Evolutionary conservation across 1,140 invertebrate genomes (phyloP), one percentile per base, ranked within the genome.

Genomic region (Stenopsyche tienmushanensis): DNA sequence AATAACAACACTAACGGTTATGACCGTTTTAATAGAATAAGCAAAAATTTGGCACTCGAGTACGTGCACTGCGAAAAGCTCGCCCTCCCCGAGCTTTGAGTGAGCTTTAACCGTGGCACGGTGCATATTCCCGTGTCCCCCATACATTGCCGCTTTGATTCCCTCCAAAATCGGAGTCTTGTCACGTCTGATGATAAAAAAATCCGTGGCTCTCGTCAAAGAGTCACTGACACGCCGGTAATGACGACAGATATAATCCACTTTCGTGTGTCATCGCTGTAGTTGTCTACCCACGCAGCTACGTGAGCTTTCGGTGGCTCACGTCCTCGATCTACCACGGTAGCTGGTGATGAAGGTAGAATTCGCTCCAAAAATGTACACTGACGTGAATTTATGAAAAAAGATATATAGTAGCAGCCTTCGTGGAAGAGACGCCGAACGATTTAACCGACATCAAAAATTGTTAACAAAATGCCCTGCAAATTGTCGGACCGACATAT

Each of bases 241-340:
- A 57, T 41, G 57, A 60, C 39, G 44, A 60, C 57, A 47, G 24
- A 26, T 29, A 44, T 60, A 60, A 60, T 60, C 57, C 57, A 60
- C 29, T 60, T 60, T 60, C 10, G 34, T 45, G 26, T 55, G 55
- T 58, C 18, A 18, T 25, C 52, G 25, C 25, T n/a, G 8, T 34
- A 13, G 29, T 34, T 9, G 44, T 20, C 44, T 34, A 7, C 55
- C 55, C 55, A 18, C 29, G 25, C 55, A 23, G 15, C 57, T 60
- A 60, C 57, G 57, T 60, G 57, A 60, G 42, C 17, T 2, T 1
- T 9, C 23, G 42, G 7, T 17, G 10, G 15, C 21, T 21, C 57
- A 60, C 57, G 57, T 60, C 41, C 24, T 25, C 13, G 24, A 15
- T n/a, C 52, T 50, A 18, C 21, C 21, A 10, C 10, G 10, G 21